These are phyloP conservation scores for Lithosia quadra DNA, from an alignment of 2,888 invertebrate species.

Conservation along the genomic window DNA sequence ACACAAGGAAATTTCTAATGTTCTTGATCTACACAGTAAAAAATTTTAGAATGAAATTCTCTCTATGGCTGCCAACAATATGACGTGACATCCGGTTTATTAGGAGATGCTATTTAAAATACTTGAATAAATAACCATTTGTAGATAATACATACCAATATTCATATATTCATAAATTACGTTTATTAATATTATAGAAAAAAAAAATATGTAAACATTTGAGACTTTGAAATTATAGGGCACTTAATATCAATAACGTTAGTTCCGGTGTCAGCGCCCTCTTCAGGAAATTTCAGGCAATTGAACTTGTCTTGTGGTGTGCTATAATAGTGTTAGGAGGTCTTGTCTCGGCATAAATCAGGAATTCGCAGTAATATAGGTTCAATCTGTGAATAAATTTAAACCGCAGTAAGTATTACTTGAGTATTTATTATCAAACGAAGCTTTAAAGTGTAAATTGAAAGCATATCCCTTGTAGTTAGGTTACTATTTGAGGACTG, in stretches of 20 bases:
- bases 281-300: slow-evolving; percentile 62
- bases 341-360: slow-evolving; percentile 68
- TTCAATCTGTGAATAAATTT: slow-evolving; percentile 70
- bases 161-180: neutral
- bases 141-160: neutral
- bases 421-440: slow-evolving; percentile 25
- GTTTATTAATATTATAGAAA: neutral
- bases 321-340: slow-evolving; percentile 67
- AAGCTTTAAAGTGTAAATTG: slow-evolving; percentile 15
- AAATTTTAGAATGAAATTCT: no score
- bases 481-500: slow-evolving; percentile 60
- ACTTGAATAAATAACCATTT: neutral
- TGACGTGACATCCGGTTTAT: neutral
- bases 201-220: neutral
- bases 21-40: no score
- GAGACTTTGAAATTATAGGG: neutral
- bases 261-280: slow-evolving; percentile 75
- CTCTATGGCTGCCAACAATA: neutral
- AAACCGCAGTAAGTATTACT: slow-evolving; percentile 72
- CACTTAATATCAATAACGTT: slow-evolving; percentile 63
- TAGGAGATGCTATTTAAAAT: neutral
- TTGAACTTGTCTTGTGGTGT: slow-evolving; percentile 80
- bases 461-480: slow-evolving; percentile 24
- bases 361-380: slow-evolving; percentile 71
- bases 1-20: no score